A percentile compares a stretch with the other conserved stretches of the same genome.
Evolutionary conservation across 2,113 vertebrate species (phyloP).

Genomic region (Xiphias gladius): DNA sequence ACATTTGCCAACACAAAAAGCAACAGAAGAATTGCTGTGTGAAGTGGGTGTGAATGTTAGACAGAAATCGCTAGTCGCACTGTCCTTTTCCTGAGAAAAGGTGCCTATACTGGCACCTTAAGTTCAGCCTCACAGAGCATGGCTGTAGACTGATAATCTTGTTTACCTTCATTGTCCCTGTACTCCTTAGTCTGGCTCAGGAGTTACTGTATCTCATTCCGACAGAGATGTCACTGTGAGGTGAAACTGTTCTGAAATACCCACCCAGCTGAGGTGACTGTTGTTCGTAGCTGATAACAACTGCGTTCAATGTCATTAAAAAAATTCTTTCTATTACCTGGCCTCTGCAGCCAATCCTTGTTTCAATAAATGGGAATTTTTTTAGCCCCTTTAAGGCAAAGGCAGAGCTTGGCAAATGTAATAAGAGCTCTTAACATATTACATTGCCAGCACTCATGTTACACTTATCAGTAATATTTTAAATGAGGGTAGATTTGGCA

Average conservation of each 20-base stretch:
- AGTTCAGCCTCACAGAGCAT: no score
- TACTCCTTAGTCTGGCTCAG: not conserved
- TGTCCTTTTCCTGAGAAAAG: not conserved
- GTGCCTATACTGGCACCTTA: not conserved
- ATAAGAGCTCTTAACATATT: conserved; percentile 78
- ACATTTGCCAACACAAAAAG: not conserved
- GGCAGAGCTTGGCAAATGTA: conserved; percentile 48
- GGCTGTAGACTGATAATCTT: no score
- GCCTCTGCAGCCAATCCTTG: conserved; percentile 6
- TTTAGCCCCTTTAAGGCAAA: conserved; percentile 36
- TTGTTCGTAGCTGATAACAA: conserved; percentile 18
- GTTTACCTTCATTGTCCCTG: not conserved
- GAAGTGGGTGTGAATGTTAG: not conserved
- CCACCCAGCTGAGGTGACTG: conserved; percentile 32
- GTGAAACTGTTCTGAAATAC: conserved; percentile 37
- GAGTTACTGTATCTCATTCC: conserved; percentile 10
- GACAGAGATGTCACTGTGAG: conserved; percentile 36
- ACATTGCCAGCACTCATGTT: conserved; percentile 75
- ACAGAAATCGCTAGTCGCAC: not conserved
- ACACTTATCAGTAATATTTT: conserved; percentile 80
- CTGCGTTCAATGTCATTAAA: conserved; percentile 40
- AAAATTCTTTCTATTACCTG: conserved; percentile 34
- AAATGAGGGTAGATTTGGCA: conserved; percentile 72
- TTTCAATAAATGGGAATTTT: conserved; percentile 1
- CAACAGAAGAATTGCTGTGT: not conserved